Base-by-base conservation (phyloP, 1,140 invertebrate genomes). In the Pseudachorutes palmiensis region DNA sequence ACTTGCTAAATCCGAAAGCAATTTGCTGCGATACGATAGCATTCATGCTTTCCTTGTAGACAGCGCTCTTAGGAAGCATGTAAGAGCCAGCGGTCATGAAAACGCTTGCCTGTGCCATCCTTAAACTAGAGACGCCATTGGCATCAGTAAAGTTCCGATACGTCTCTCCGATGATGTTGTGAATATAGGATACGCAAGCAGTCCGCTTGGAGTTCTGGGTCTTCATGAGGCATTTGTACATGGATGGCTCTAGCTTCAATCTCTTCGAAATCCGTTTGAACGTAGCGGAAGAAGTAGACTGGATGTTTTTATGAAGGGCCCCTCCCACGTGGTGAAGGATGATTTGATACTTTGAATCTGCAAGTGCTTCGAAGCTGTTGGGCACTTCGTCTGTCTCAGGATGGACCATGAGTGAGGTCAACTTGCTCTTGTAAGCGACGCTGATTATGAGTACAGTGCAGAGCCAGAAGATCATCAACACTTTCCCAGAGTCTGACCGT, bases 281-380 rank as follows among this genome's bases (percentile, higher is more conserved):
- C 2, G 33, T 48, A 3, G 19, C 29, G 5, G 29, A 33, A 32
- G 32, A 19, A 2, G 32, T 63, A 3, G 29, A 26, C 29, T 32
- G 22, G 29, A 63, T 33, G 24, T 36, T 48, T 28, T 63, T 63
- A 45, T 24, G 29, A 26, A 63, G 24, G 26, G 33, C 22, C 2
- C 62, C 62, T 2, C 62, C 62, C 9, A 63, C 62, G 29, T 63
- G 33, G 45, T 63, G 62, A 2, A 63, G 14, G 19, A 36, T 32
- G 41, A 63, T 45, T 28, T 32, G 19, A 24, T 63, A 63, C 24
- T 48, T 36, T 36, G 62, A 36, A 26, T 63, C 19, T 3, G 33
- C 30, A 3, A 63, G 36, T n/a, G 14, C 62, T 36, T 63, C 62
- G 33, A 63, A 63, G 16, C 16, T 45, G 19, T 41, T 32, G 2